Percentiles rank a stretch among this genome's conserved stretches.
These are phyloP conservation scores for Psittacula echo DNA, from an alignment of 2,797 vertebrate genomes.

Conservation along the genomic window DNA sequence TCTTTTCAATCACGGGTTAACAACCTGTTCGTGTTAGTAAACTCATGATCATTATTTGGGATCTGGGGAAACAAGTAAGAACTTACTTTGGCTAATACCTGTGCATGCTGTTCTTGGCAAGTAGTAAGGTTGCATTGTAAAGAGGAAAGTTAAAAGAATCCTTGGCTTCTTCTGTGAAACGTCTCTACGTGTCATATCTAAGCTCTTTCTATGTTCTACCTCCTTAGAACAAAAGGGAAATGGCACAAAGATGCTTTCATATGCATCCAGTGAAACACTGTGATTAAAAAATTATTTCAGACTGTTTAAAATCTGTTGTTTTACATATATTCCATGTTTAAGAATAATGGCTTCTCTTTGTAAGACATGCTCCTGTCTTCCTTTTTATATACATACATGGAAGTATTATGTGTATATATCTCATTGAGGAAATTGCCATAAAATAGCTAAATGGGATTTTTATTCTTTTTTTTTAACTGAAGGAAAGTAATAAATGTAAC, in stretches of 20 bases:
- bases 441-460: neutral
- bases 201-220: neutral
- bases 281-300: neutral
- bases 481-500: slow-evolving; percentile 15
- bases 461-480: neutral
- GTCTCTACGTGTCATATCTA: accelerated
- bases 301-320: neutral
- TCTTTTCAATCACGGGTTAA: neutral
- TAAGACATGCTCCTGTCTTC: neutral
- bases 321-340: neutral
- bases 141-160: neutral
- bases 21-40: neutral
- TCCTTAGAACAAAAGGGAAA: neutral
- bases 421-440: neutral
- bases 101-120: neutral
- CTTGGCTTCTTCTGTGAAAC: neutral
- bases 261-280: neutral
- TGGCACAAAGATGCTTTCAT: neutral
- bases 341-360: neutral
- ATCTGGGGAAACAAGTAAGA: neutral
- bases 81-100: neutral
- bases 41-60: neutral
- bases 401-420: neutral
- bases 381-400: neutral
- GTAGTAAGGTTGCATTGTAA: neutral